Conservation (phyloP, 1,140 invertebrate genomes). For the Drosophila parabipectinata region DNA sequence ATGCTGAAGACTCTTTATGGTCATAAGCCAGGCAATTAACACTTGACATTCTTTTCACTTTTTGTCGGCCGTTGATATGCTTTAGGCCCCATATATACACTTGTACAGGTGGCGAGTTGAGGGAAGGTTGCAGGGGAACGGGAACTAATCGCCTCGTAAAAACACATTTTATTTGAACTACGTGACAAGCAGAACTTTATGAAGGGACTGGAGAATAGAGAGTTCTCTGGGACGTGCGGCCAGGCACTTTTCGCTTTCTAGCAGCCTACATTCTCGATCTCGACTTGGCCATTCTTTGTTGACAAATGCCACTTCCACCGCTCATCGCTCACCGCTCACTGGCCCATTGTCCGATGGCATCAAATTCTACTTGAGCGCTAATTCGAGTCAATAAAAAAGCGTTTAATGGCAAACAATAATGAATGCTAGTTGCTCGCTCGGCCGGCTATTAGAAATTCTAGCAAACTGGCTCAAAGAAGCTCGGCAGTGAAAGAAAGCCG, state of each 20-base stretch:
- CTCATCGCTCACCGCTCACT: slow-evolving; percentile 8
- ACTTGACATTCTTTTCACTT: slow-evolving; percentile 82
- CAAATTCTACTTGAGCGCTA: slow-evolving; percentile 75
- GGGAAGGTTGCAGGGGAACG: background rate
- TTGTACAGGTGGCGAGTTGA: slow-evolving; percentile 9
- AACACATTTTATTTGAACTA: slow-evolving; percentile 78
- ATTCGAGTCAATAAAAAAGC: slow-evolving; percentile 75
- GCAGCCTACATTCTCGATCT: slow-evolving; percentile 57
- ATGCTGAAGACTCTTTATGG: slow-evolving; percentile 43
- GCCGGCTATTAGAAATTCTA: slow-evolving; percentile 69
- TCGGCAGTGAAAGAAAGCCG: slow-evolving; percentile 64
- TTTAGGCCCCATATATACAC: slow-evolving; percentile 57
- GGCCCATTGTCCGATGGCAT: slow-evolving; percentile 57
- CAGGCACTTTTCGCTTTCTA: slow-evolving; percentile 71
- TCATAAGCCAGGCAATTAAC: slow-evolving; percentile 72
- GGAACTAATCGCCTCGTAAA: slow-evolving; percentile 75
- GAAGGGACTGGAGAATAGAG: slow-evolving; percentile 31
- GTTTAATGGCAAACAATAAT: slow-evolving; percentile 60
- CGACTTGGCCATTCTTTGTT: slow-evolving; percentile 43
- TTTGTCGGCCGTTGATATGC: slow-evolving; percentile 67
- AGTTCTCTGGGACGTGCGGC: slow-evolving; percentile 53
- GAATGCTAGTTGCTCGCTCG: slow-evolving; percentile 40
- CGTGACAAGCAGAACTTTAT: slow-evolving; percentile 71
- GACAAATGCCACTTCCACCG: slow-evolving; percentile 27
- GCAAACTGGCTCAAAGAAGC: slow-evolving; percentile 64